A percentile compares a stretch with the other conserved stretches of the same genome.
These are phyloP conservation scores for Watsonalla binaria DNA, from an alignment of 2,888 invertebrate species.

Conservation along the genomic window DNA sequence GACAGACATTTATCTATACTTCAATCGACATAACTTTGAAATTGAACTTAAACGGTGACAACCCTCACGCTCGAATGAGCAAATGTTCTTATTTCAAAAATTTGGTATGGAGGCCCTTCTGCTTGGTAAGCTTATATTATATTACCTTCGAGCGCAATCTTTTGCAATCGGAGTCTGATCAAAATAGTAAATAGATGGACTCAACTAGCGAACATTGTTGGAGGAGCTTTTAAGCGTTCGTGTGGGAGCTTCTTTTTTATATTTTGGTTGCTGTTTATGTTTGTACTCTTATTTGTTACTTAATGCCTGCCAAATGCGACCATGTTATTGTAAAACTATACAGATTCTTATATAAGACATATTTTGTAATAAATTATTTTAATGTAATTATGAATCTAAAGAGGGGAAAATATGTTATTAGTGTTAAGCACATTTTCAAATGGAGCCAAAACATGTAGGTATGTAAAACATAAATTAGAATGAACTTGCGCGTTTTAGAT, in stretches of 20 bases:
- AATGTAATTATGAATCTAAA: conserved; percentile 45
- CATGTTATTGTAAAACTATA: background rate
- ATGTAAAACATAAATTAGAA: background rate
- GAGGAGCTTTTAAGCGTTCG: background rate
- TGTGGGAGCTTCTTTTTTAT: conserved; percentile 15
- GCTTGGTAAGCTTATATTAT: too few relatives aligned
- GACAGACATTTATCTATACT: too few relatives aligned
- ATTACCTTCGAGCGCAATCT: too few relatives aligned
- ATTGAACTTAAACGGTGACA: too few relatives aligned
- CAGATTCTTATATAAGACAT: conserved; percentile 15
- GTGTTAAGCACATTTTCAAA: conserved; percentile 34
- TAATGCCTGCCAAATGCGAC: conserved; percentile 26
- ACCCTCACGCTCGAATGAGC: too few relatives aligned
- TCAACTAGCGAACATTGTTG: background rate
- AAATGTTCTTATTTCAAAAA: too few relatives aligned
- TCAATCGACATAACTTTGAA: too few relatives aligned
- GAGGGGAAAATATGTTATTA: conserved; percentile 41
- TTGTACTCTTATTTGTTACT: conserved; percentile 29
- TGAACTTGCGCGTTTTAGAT: background rate
- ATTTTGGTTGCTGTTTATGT: conserved; percentile 23
- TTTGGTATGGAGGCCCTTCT: too few relatives aligned
- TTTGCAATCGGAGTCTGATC: background rate
- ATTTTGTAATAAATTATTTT: conserved; percentile 42
- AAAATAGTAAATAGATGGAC: background rate
- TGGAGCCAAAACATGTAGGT: background rate